These are phyloP conservation scores for Eremobia ochroleuca DNA, from an alignment of 2,888 invertebrate genomes.

Conservation along the genomic window DNA sequence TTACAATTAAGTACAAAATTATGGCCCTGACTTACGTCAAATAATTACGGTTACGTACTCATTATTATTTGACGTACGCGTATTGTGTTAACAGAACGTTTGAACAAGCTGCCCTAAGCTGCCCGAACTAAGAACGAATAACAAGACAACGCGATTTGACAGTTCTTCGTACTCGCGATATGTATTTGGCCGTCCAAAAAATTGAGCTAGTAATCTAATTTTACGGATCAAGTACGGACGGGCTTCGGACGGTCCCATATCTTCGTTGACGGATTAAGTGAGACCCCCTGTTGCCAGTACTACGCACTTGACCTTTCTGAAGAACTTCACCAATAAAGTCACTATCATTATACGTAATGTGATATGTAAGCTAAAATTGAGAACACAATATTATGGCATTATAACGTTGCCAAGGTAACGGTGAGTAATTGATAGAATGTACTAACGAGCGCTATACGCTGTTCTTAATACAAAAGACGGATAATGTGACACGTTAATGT, in stretches of 20 bases:
- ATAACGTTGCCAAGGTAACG: conserved; percentile 6
- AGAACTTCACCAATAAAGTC: background rate
- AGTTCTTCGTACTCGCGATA: background rate
- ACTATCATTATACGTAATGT: background rate
- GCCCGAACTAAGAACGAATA: background rate
- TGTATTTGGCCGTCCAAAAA: background rate
- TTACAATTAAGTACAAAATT: no score
- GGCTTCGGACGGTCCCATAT: no score
- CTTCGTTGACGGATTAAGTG: background rate
- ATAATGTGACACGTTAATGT: background rate
- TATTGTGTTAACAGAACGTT: no score
- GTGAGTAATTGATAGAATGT: conserved; percentile 15
- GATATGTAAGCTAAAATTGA: background rate
- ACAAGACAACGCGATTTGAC: background rate
- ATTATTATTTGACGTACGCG: no score
- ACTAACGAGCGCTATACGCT: background rate
- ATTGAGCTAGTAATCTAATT: background rate
- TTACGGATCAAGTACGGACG: background rate
- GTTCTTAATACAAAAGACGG: background rate
- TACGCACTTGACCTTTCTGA: background rate
- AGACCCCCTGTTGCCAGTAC: background rate
- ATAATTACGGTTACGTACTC: no score
- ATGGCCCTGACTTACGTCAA: no score
- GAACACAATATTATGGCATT: background rate
- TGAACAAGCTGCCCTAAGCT: background rate